Evolutionary conservation across 92 coral and sea anemone species (phyloP).

Genomic region (Bergia puertoricense): DNA sequence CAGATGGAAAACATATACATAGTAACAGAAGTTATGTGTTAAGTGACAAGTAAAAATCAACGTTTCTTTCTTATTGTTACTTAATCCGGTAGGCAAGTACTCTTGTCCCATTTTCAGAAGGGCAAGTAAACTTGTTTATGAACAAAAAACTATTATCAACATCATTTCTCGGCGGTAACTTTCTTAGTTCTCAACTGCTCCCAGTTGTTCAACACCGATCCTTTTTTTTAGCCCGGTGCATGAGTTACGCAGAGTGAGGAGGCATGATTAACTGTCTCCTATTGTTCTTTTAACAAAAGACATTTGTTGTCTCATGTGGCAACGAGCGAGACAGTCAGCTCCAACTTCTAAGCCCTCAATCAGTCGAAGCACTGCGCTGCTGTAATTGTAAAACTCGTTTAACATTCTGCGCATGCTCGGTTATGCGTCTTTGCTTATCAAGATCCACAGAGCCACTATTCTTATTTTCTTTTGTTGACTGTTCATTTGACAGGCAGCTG

Average conservation of each 20-base stretch:
- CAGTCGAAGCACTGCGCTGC: conserved; percentile 68
- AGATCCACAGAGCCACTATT: conserved; percentile 40
- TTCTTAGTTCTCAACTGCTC: too few species aligned
- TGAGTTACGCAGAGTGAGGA: background rate
- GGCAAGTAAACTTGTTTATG: too few species aligned
- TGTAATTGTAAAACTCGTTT: conserved; percentile 86
- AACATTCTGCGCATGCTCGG: conserved; percentile 87
- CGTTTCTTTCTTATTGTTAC: too few species aligned
- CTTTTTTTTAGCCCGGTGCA: too few species aligned
- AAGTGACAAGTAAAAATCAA: too few species aligned
- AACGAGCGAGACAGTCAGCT: background rate
- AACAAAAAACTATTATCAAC: too few species aligned
- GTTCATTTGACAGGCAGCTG: conserved; percentile 61
- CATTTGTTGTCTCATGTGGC: background rate
- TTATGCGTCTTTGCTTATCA: conserved; percentile 75
- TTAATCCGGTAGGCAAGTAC: too few species aligned
- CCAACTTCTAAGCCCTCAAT: conserved; percentile 27
- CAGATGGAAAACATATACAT: too few species aligned
- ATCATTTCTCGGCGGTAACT: too few species aligned
- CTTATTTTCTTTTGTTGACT: conserved; percentile 66
- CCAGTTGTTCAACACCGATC: too few species aligned
- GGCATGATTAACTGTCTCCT: background rate
- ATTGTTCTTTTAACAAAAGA: background rate
- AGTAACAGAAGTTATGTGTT: too few species aligned
- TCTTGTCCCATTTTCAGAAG: too few species aligned